phyloP scores from a whole-genome alignment of 2,797 vertebrate genomes.

The Vireo griseus region DNA sequence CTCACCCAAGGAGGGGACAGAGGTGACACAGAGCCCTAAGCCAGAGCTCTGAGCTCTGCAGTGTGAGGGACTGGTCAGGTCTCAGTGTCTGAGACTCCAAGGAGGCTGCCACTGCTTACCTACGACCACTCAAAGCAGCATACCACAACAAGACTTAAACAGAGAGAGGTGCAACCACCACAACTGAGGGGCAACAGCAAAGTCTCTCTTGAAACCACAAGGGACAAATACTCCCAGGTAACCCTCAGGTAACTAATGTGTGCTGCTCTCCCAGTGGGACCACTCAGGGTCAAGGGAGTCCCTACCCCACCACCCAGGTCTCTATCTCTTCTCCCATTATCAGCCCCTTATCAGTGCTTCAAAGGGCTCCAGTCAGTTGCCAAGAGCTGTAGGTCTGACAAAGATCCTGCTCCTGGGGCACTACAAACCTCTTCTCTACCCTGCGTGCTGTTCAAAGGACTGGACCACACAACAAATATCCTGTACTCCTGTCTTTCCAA shows the following conservation, averaged over 20 bases:
- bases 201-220: neutral
- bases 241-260: neutral
- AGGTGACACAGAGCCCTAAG: neutral
- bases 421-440: neutral
- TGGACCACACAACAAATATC: accelerated
- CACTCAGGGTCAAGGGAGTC: neutral
- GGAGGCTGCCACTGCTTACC: neutral
- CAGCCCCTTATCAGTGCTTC: neutral
- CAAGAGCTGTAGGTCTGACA: neutral
- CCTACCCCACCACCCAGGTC: neutral
- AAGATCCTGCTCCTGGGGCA: neutral
- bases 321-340: neutral
- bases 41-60: neutral
- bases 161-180: neutral
- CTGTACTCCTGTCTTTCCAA: neutral
- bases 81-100: neutral
- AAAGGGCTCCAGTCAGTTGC: neutral
- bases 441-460: neutral
- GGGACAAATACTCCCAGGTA: neutral
- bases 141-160: neutral
- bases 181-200: neutral
- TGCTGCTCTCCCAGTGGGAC: accelerated
- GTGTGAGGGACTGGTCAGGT: neutral
- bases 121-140: neutral
- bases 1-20: neutral